A percentile compares a stretch with the other conserved stretches of the same genome.
Conservation (phyloP, 30 jellyfish, hydroid and myxozoan genomes). For the Hydractinia echinata region DNA sequence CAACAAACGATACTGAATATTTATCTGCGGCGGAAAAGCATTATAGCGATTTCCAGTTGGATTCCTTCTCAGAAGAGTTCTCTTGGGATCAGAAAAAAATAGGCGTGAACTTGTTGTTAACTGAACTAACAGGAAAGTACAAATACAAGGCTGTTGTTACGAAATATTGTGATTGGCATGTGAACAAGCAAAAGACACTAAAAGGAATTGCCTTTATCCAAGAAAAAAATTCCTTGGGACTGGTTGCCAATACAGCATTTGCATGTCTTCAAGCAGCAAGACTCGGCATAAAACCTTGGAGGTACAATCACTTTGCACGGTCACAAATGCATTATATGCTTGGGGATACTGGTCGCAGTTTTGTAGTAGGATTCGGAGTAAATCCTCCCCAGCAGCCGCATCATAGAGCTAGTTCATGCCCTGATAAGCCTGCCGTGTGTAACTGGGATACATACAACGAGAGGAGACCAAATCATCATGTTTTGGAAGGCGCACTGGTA, state of each 20-base stretch:
- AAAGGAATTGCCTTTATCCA: slow-evolving; percentile 45
- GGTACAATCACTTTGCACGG: slow-evolving; percentile 40
- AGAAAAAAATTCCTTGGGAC: slow-evolving; percentile 53
- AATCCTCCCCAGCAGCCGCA: slow-evolving; percentile 65
- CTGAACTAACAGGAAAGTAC: slow-evolving; percentile 35
- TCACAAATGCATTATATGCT: slow-evolving; percentile 49
- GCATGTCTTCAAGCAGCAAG: slow-evolving; percentile 49
- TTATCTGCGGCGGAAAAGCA: slow-evolving; percentile 40
- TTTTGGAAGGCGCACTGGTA: slow-evolving; percentile 64
- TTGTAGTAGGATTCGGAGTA: slow-evolving; percentile 62
- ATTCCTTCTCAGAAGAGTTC: slow-evolving; percentile 30
- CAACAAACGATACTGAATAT: slow-evolving; percentile 41
- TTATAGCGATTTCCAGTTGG: background rate
- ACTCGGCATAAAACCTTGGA: background rate
- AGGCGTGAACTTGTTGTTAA: slow-evolving; percentile 45
- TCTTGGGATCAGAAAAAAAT: slow-evolving; percentile 78
- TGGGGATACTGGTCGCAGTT: slow-evolving; percentile 68
- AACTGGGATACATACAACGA: slow-evolving; percentile 38
- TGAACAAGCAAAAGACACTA: slow-evolving; percentile 42
- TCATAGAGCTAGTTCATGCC: slow-evolving; percentile 62
- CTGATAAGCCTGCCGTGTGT: slow-evolving; percentile 30
- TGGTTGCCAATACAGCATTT: slow-evolving; percentile 69
- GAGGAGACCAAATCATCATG: slow-evolving; percentile 44
- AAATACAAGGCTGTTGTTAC: slow-evolving; percentile 23
- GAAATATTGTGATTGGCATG: slow-evolving; percentile 28